A percentile compares a stretch with the other conserved stretches of the same genome.
Evolutionary conservation across 2,888 invertebrate species (phyloP).

Genomic region (Drepana falcataria): DNA sequence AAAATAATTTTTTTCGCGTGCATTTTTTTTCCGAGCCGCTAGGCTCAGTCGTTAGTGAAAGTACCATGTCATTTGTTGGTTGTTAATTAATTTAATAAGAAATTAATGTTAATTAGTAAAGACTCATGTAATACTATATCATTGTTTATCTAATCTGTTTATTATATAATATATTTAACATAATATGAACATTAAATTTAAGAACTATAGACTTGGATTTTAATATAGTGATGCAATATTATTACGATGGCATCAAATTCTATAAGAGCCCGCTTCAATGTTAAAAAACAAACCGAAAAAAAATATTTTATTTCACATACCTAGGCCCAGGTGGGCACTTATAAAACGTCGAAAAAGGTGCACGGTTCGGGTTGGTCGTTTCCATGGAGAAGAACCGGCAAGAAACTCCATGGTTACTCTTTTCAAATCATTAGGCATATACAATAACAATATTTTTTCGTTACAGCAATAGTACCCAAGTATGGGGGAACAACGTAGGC

Average conservation of each 20-base stretch:
- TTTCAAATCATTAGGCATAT: too few species aligned
- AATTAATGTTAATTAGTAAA: neutral
- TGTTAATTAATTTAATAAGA: neutral
- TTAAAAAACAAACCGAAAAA: too few species aligned
- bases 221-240: slow-evolving; percentile 15
- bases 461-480: too few species aligned
- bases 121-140: neutral
- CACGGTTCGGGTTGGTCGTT: too few species aligned
- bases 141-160: slow-evolving; percentile 7
- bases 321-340: too few species aligned
- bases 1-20: neutral
- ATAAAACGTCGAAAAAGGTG: too few species aligned
- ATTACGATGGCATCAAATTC: neutral
- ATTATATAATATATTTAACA: slow-evolving; percentile 21
- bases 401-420: too few species aligned
- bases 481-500: too few species aligned
- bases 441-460: too few species aligned
- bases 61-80: neutral
- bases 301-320: too few species aligned
- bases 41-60: neutral
- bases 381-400: too few species aligned
- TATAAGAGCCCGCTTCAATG: neutral
- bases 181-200: slow-evolving; percentile 14
- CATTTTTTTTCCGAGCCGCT: neutral
- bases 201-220: slow-evolving; percentile 8